Evolutionary conservation across 2,888 invertebrate genomes (phyloP).

Genomic region (Pandemis cinnamomeana): DNA sequence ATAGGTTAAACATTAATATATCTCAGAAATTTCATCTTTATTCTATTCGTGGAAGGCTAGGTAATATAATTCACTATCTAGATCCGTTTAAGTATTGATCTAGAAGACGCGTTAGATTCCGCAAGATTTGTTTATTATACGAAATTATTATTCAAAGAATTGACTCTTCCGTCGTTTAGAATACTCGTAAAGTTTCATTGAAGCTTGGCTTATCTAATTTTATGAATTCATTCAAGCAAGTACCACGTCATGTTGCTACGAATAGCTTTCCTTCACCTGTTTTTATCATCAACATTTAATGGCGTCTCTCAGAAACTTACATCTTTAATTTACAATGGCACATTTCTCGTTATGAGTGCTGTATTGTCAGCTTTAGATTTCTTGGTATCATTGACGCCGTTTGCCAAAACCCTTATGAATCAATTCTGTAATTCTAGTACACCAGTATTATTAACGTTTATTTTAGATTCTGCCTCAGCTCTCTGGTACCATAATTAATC

Average conservation of each 20-base stretch:
- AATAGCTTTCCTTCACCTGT: constrained; percentile 28
- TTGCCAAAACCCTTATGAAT: constrained; percentile 38
- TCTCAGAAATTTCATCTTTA: constrained; percentile 11
- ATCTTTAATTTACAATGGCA: constrained; percentile 22
- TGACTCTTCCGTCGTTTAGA: neutral
- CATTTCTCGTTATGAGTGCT: constrained; percentile 11
- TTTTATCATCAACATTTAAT: constrained; percentile 12
- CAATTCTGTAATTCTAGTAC: constrained; percentile 31
- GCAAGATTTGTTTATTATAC: neutral
- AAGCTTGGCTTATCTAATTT: neutral
- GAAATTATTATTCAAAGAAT: neutral
- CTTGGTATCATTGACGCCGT: constrained; percentile 20
- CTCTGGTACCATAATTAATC: neutral
- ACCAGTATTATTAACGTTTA: constrained; percentile 21
- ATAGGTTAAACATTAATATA: constrained; percentile 22
- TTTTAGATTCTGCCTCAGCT: constrained; percentile 12
- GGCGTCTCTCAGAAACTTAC: constrained; percentile 4
- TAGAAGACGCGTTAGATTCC: neutral
- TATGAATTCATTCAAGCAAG: constrained; percentile 8
- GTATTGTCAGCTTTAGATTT: constrained; percentile 22
- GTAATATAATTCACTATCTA: neutral
- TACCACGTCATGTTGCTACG: constrained; percentile 25
- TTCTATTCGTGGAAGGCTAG: constrained; percentile 10
- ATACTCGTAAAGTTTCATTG: neutral
- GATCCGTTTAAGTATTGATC: constrained; percentile 8